Evolutionary conservation across 2,888 invertebrate species (phyloP).

Genomic region (Drosophila nigritarsus): DNA sequence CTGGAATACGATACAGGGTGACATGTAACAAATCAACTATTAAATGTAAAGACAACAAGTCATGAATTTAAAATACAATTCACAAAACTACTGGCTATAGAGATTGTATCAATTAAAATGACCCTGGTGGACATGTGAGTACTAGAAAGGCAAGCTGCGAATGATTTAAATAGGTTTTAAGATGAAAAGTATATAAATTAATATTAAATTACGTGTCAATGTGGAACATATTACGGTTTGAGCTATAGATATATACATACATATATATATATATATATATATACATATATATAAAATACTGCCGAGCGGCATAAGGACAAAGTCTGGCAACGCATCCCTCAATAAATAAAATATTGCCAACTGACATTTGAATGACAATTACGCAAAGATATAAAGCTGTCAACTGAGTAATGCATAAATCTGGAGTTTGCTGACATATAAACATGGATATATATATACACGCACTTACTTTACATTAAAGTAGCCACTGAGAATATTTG

Average conservation of each 20-base stretch:
- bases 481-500: neutral
- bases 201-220: neutral
- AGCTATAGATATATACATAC: no score
- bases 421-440: neutral
- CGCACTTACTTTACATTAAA: no score
- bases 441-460: neutral
- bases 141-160: neutral
- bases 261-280: no score
- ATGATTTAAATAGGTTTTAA: neutral
- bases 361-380: neutral
- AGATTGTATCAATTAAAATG: neutral
- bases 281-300: no score
- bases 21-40: neutral
- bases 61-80: neutral
- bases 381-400: neutral
- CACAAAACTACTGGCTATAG: neutral
- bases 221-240: neutral
- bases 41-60: neutral
- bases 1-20: neutral
- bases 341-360: neutral
- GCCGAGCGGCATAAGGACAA: no score
- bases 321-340: neutral
- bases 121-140: constrained; percentile 3
- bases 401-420: neutral
- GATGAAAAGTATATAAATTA: neutral